Evolutionary conservation across 2,888 invertebrate species (phyloP).

Genomic region (Eupithecia subfuscata): DNA sequence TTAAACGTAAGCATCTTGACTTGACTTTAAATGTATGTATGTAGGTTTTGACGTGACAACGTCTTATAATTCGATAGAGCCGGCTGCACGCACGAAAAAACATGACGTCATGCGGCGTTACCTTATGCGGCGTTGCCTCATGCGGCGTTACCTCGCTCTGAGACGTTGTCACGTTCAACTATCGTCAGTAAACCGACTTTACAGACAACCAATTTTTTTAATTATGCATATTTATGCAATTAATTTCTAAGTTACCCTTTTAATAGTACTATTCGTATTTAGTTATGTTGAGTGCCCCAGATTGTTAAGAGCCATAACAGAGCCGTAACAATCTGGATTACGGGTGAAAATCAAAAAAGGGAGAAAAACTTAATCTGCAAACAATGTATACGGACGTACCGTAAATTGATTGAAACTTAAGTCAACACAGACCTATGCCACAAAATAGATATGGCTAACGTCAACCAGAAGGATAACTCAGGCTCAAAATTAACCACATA

Average conservation of each 20-base stretch:
- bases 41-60: too few species aligned
- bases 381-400: neutral
- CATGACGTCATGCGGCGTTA: too few species aligned
- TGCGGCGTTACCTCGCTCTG: too few species aligned
- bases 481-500: neutral
- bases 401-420: constrained; percentile 11
- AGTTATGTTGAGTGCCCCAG: neutral
- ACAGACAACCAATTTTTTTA: too few species aligned
- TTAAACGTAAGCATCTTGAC: neutral
- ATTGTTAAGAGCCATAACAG: neutral
- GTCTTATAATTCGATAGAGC: too few species aligned
- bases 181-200: too few species aligned
- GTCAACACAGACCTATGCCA: constrained; percentile 9
- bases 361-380: constrained; percentile 3
- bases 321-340: neutral
- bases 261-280: neutral
- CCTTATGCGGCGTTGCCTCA: too few species aligned
- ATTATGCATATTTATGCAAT: neutral
- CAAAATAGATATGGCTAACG: neutral
- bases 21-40: neutral
- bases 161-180: too few species aligned
- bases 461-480: neutral
- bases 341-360: neutral
- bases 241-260: neutral
- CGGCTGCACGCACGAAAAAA: too few species aligned